Evolutionary conservation across 2,113 vertebrate genomes (phyloP).

Genomic region (Elanoides forficatus): DNA sequence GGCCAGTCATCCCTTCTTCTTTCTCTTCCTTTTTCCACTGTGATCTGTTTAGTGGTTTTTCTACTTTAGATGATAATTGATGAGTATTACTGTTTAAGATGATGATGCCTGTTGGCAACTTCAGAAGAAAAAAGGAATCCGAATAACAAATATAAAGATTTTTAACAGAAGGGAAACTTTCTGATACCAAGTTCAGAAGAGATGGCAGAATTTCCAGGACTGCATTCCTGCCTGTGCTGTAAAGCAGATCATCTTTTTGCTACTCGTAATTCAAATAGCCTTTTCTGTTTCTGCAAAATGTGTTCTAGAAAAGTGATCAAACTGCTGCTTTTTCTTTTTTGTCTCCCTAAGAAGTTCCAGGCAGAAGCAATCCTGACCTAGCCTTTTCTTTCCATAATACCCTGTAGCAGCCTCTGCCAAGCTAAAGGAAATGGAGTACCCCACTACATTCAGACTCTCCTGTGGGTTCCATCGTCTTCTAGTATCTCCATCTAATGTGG

Average conservation of each 20-base stretch:
- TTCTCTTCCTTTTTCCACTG: not conserved
- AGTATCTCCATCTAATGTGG: not conserved
- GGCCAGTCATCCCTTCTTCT: not conserved
- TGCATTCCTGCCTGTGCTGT: not conserved
- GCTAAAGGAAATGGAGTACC: not conserved
- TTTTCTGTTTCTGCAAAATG: not conserved
- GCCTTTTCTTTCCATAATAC: not conserved
- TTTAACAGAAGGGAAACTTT: not conserved
- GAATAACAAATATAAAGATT: not conserved
- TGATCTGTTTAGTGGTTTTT: not conserved
- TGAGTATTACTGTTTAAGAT: not conserved
- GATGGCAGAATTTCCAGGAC: not conserved
- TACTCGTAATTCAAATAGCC: not conserved
- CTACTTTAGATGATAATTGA: not conserved
- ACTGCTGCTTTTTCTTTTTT: not conserved
- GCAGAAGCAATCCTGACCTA: not conserved
- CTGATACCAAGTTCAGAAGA: not conserved
- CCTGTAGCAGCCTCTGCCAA: not conserved
- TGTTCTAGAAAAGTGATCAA: not conserved
- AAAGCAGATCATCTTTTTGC: not conserved
- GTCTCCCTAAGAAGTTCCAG: not conserved
- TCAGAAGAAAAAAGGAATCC: not conserved
- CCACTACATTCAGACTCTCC: not conserved
- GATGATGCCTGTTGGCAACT: not conserved
- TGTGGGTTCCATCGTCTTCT: not conserved